Conservation (phyloP, 2,797 vertebrate genomes). For the Geotria australis region DNA sequence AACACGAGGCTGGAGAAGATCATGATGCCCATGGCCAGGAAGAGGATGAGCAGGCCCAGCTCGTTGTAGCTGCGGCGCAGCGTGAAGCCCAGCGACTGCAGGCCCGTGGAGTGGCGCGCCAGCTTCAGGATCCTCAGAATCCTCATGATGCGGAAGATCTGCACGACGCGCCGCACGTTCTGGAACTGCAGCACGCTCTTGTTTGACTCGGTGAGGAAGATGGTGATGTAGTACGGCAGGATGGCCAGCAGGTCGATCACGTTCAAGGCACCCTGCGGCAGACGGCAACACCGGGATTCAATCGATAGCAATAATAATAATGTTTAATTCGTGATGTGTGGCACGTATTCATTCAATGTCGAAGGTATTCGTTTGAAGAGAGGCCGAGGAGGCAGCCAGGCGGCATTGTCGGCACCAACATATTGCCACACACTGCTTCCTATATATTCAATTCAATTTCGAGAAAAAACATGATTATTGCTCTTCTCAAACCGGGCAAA, state of each 20-base stretch:
- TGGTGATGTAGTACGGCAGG: conserved; percentile 79
- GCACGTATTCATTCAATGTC: no score
- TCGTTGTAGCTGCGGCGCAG: conserved; percentile 79
- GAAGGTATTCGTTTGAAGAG: no score
- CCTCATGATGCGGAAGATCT: conserved; percentile 93
- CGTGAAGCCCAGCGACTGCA: conserved; percentile 85
- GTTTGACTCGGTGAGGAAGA: conserved; percentile 90
- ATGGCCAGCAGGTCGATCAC: conserved; percentile 81
- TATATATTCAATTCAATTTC: no score
- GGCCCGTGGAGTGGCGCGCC: conserved; percentile 70
- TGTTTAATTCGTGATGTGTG: no score
- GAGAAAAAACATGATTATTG: no score
- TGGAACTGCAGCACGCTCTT: conserved; percentile 95
- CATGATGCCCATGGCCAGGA: conserved; percentile 99
- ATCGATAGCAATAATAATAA: no score
- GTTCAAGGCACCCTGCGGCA: conserved; percentile 33
- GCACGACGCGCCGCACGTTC: conserved; percentile 74
- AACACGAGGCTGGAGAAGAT: conserved; percentile 96
- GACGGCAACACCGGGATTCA: no score
- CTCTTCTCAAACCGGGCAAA: no score
- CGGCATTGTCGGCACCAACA: no score
- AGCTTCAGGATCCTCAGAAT: conserved; percentile 80
- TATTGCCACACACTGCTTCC: no score
- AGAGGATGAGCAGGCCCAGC: conserved; percentile 74
- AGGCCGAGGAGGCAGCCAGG: no score